Evolutionary conservation across 2,888 invertebrate genomes (phyloP).

Genomic region (Xestia c-nigrum): DNA sequence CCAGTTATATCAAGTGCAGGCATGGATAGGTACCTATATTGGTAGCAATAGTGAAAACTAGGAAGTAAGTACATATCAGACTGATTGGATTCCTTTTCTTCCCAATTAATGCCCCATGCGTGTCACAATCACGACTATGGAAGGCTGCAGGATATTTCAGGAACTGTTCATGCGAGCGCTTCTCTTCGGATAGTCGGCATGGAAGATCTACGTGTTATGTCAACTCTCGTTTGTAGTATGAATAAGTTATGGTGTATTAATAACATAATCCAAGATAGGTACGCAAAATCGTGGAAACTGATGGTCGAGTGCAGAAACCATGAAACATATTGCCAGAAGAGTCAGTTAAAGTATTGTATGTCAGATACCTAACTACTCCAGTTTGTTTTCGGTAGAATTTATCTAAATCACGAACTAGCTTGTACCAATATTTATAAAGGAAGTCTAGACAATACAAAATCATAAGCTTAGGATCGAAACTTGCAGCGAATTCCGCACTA

Average conservation of each 20-base stretch:
- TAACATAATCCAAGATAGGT: background rate
- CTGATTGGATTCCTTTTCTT: background rate
- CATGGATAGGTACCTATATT: background rate
- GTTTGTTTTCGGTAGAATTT: background rate
- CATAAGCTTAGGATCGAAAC: background rate
- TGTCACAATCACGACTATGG: background rate
- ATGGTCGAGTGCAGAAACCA: background rate
- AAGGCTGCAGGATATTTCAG: background rate
- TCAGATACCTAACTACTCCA: background rate
- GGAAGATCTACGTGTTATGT: background rate
- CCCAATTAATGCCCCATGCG: background rate
- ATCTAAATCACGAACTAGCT: background rate
- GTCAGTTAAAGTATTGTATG: too few species aligned
- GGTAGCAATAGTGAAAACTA: background rate
- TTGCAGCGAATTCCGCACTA: slow-evolving; percentile 26
- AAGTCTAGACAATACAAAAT: slow-evolving; percentile 3
- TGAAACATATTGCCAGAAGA: background rate
- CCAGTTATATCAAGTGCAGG: too few species aligned
- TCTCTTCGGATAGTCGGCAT: background rate
- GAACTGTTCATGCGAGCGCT: background rate
- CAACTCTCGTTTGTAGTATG: background rate
- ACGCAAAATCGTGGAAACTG: background rate
- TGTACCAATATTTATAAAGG: background rate
- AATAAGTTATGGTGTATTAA: background rate
- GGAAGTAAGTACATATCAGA: background rate